These are phyloP conservation scores for Ophraella communa DNA, from an alignment of 2,888 invertebrate genomes.

Conservation along the genomic window DNA sequence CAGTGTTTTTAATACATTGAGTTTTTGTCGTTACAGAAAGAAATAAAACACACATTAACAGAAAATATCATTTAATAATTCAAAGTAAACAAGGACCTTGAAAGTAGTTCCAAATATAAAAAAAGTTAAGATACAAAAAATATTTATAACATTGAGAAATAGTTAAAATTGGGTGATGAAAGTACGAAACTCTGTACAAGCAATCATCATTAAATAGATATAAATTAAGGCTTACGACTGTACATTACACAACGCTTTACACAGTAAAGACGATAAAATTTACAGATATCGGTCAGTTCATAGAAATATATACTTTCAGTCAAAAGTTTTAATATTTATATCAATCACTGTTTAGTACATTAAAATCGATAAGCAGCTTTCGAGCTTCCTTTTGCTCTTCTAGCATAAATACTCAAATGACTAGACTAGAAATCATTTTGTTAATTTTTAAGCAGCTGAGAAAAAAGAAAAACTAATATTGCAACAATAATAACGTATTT, in stretches of 20 bases:
- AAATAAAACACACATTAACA: constrained; percentile 1
- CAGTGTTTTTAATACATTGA: background rate
- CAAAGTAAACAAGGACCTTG: constrained; percentile 36
- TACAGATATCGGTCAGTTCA: constrained; percentile 18
- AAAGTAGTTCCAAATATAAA: constrained; percentile 34
- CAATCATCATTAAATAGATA: constrained; percentile 16
- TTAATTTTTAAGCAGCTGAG: too few species aligned
- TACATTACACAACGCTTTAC: constrained; percentile 36
- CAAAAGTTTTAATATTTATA: background rate
- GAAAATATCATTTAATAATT: constrained; percentile 24
- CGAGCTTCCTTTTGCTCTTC: background rate
- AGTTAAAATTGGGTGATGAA: background rate
- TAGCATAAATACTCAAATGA: background rate
- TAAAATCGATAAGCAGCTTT: constrained; percentile 9
- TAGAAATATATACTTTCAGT: constrained; percentile 13
- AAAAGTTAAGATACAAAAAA: constrained; percentile 38
- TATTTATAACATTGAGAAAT: constrained; percentile 16
- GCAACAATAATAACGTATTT: too few species aligned
- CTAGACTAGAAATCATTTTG: too few species aligned
- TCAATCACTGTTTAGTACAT: constrained; percentile 11
- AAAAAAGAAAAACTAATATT: too few species aligned
- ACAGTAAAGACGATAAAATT: constrained; percentile 35
- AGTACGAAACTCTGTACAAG: constrained; percentile 16
- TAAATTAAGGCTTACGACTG: constrained; percentile 27
- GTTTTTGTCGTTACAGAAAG: background rate